Base-by-base conservation (phyloP, 2,113 vertebrate species). In the Eira barbara region DNA sequence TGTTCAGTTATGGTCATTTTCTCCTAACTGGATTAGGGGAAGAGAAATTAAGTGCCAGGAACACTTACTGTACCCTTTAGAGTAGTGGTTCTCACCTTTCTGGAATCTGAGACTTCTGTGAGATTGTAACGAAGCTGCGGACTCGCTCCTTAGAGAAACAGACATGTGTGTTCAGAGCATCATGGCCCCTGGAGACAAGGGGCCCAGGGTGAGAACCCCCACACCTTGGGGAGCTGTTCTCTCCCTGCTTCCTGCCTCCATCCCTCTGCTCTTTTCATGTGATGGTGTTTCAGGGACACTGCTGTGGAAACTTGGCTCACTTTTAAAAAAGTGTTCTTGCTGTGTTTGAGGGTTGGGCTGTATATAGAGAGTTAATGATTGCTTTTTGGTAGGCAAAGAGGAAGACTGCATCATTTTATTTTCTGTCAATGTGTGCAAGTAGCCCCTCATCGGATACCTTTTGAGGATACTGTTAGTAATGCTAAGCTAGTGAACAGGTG, bases 231-330 rank as follows among this genome's bases (percentile, higher is more conserved):
- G 4, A 17, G 17, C 49, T 36, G 0, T 61, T 2, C 7, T 20
- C 34, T 63, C 18, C 9, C 82, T 36, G 4, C 14, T 49, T 92
- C 52, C 36, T 85, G 80, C 25, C 29, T 17, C 29, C 73, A 29
- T 36, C 21, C 9, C 23, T 84, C 31, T 39, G 21, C 42, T 65
- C 23, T 94, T 76, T 67, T 25, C 27, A 31, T 52, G 93, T 20
- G 85, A 74, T 81, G 25, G 9, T 81, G 17, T 79, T 97, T 73
- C 45, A 25, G 55, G 57, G 14, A 83, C 57, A 47, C 2, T 83
- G 36, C 31, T 84, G 36, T 80, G 82, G 81, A 85, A 95, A 96
- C 65, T 78, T 94, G 10, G 18, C 67, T 87, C 73, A n/a, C 82
- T 95, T 89, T 42, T 45, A 27, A 63, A 78, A 63, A 78, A 47